These are phyloP conservation scores for Ips typographus DNA, from an alignment of 1,140 invertebrate species.

Conservation along the genomic window DNA sequence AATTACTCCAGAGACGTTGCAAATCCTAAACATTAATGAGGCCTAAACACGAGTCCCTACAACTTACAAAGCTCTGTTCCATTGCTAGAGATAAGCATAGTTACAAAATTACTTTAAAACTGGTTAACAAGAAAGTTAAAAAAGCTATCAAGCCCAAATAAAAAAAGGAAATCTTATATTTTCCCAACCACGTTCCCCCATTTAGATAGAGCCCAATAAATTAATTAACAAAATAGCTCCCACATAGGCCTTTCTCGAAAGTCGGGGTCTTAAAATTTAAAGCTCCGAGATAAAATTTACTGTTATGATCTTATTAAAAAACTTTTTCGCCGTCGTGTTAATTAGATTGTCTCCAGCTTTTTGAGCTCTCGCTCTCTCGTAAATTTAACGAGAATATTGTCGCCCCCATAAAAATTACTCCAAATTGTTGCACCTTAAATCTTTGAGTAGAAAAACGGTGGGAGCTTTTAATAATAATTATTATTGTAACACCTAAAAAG, in stretches of 20 bases:
- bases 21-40: no score
- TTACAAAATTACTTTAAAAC: no score
- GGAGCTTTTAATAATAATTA: no score
- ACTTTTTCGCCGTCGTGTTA: slow-evolving; percentile 12
- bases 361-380: slow-evolving; percentile 1
- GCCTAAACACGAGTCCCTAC: no score
- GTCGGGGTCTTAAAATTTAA: slow-evolving; percentile 14
- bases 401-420: not conserved
- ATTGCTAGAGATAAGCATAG: no score
- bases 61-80: no score
- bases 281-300: slow-evolving; percentile 12
- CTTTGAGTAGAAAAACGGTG: no score
- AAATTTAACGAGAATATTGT: slow-evolving; percentile 18
- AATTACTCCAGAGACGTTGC: no score
- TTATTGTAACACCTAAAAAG: no score
- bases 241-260: slow-evolving; percentile 11
- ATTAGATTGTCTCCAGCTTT: slow-evolving; percentile 14
- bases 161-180: not conserved
- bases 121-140: no score
- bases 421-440: not conserved
- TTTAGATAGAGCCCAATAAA: slow-evolving; percentile 15
- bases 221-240: slow-evolving; percentile 12
- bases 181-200: slow-evolving; percentile 5
- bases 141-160: no score
- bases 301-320: slow-evolving; percentile 27